Evolutionary conservation across 2,797 vertebrate species (phyloP), one percentile per base, ranked within the genome.

Genomic region (Hyperoplus lanceolatus): DNA sequence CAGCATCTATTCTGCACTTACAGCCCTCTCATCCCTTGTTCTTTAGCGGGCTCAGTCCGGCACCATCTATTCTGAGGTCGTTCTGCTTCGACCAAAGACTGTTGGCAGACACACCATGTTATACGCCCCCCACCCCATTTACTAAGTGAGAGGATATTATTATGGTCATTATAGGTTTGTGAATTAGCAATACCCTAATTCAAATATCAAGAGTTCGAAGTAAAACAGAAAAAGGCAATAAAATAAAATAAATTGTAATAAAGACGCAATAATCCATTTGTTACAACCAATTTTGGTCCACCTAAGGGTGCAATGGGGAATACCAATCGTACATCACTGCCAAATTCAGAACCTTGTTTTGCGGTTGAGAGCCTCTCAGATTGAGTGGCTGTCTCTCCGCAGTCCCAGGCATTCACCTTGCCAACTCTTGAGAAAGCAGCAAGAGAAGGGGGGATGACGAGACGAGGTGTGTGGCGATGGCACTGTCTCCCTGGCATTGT

Each of bases 1-100:
- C 92, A 91, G 90, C 91, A 89, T 93, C 92, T 87, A 90, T 86
- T 85, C 86, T 92, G 83, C 86, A 89, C 90, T 94, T 88, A 88
- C 82, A 81, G 75, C 79, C 84, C 87, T 87, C 85, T 79, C 78
- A 65, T 80, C 77, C 62, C 82, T 87, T 91, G 89, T 94, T 90
- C 91, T 91, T 80, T 59, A 85, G 86, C 68, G 81, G 78, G 64
- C 83, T 90, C 29, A 29, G 29, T 29, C 87, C 80, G 6, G 54
- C 89, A 68, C 78, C 88, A 82, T 88, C 87, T 90, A 92, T 92
- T 91, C 91, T 89, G 82, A 90, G 86, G 88, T 82, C 73, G 86
- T 78, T 87, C 89, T 83, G 86, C 79, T 78, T 86, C 61, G 43
- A 91, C 81, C 74, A 70, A 29, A 83, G 89, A 90, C 87, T 82